Evolutionary conservation across 1,140 invertebrate species (phyloP).

Genomic region (Drosophila suzukii): DNA sequence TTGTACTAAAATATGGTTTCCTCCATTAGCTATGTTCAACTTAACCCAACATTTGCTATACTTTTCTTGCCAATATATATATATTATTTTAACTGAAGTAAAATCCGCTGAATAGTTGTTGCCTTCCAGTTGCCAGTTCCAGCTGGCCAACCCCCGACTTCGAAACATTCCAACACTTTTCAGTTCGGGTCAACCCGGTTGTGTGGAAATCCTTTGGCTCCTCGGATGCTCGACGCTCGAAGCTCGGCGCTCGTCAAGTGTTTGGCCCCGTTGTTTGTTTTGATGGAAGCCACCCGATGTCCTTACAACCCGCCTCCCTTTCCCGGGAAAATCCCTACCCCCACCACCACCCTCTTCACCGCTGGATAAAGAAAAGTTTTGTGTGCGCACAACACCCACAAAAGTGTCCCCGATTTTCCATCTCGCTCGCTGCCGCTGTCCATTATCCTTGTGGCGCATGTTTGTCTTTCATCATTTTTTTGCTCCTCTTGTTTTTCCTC

Average conservation of each 20-base stretch:
- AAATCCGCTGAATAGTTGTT: background rate
- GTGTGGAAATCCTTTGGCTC: slow-evolving; percentile 11
- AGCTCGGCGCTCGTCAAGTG: slow-evolving; percentile 54
- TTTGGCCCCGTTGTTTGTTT: slow-evolving; percentile 60
- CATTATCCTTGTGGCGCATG: slow-evolving; percentile 79
- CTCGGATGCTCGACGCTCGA: slow-evolving; percentile 9
- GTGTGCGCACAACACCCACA: slow-evolving; percentile 53
- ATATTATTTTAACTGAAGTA: background rate
- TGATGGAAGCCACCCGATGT: slow-evolving; percentile 52
- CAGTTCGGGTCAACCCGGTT: slow-evolving; percentile 9
- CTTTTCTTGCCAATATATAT: background rate
- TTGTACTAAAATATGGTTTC: no score
- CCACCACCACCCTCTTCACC: background rate
- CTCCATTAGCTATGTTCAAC: background rate
- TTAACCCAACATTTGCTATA: background rate
- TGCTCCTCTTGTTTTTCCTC: slow-evolving; percentile 38
- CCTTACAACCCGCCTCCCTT: background rate
- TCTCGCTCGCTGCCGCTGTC: slow-evolving; percentile 40
- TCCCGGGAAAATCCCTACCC: background rate
- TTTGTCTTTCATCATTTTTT: slow-evolving; percentile 83
- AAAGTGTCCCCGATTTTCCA: slow-evolving; percentile 31
- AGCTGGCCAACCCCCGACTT: background rate
- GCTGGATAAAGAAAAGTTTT: slow-evolving; percentile 30
- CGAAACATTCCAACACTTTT: slow-evolving; percentile 13
- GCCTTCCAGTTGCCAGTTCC: slow-evolving; percentile 5